Evolutionary conservation across 2,888 invertebrate genomes (phyloP).

Genomic region (Lymantria dispar): DNA sequence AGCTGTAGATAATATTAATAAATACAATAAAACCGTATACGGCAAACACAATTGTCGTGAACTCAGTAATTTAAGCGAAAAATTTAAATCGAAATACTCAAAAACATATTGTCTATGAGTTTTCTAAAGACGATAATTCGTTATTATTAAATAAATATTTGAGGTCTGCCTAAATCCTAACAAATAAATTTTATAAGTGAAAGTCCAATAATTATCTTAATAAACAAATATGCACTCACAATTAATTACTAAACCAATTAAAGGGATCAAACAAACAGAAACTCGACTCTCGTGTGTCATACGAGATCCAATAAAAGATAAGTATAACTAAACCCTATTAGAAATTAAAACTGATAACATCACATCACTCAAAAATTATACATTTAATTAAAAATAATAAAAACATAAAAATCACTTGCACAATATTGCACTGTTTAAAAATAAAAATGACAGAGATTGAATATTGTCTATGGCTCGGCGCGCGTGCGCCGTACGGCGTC

Average conservation of each 20-base stretch:
- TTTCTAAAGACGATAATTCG: too few species aligned
- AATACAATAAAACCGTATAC: too few species aligned
- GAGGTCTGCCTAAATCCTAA: not conserved
- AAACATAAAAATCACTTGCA: conserved; percentile 14
- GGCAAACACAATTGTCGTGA: too few species aligned
- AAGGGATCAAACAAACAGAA: conserved; percentile 23
- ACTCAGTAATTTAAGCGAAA: too few species aligned
- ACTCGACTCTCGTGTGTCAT: conserved; percentile 23
- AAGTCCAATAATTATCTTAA: not conserved
- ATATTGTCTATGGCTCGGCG: conserved; percentile 35
- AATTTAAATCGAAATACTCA: too few species aligned
- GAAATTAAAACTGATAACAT: conserved; percentile 39
- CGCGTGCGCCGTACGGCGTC: conserved; percentile 62
- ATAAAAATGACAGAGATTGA: conserved; percentile 2
- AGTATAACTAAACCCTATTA: conserved; percentile 48
- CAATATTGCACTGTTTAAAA: conserved; percentile 17
- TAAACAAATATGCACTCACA: not conserved
- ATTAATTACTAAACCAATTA: conserved; percentile 18
- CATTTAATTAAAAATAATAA: conserved; percentile 18
- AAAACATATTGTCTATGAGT: too few species aligned
- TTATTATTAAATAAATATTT: too few species aligned
- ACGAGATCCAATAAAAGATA: conserved; percentile 32
- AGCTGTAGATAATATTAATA: too few species aligned
- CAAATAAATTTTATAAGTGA: not conserved
- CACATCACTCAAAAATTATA: conserved; percentile 17